Evolutionary conservation across 2,113 vertebrate species (phyloP).

Genomic region (Embiotoca jacksoni): DNA sequence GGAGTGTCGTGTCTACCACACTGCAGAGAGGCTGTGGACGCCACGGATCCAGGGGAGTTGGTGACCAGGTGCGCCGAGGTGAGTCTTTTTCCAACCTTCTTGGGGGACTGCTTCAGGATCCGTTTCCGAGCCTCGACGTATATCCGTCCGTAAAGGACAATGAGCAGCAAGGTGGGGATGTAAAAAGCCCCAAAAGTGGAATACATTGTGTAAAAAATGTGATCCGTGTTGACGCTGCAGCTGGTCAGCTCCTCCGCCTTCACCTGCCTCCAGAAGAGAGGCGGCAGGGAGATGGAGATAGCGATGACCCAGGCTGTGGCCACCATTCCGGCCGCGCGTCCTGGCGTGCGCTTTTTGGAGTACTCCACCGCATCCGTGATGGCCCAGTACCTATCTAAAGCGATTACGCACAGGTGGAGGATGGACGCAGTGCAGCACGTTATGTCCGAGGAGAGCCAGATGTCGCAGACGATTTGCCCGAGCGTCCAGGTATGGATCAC

Average conservation of each 20-base stretch:
- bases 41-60: conserved; percentile 91
- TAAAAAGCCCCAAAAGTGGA: conserved; percentile 98
- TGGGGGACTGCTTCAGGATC: conserved; percentile 95
- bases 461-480: conserved; percentile 94
- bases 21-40: conserved; percentile 89
- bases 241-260: conserved; percentile 90
- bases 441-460: conserved; percentile 98
- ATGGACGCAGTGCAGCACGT: conserved; percentile 99
- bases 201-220: conserved; percentile 98
- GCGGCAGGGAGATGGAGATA: conserved; percentile 96
- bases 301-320: conserved; percentile 95
- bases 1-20: conserved; percentile 87
- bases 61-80: conserved; percentile 93
- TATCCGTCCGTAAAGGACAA: conserved; percentile 96
- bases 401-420: conserved; percentile 97
- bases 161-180: conserved; percentile 95
- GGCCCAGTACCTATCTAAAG: conserved; percentile 97
- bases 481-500: conserved; percentile 96
- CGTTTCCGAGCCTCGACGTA: conserved; percentile 95
- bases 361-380: conserved; percentile 98
- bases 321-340: conserved; percentile 93
- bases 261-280: conserved; percentile 96
- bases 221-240: conserved; percentile 95
- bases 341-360: conserved; percentile 93
- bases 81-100: conserved; percentile 91